Percentiles rank a stretch among this genome's conserved stretches.
Evolutionary conservation across 2,113 vertebrate species (phyloP).

Genomic region (Psilopsiagon aurifrons): DNA sequence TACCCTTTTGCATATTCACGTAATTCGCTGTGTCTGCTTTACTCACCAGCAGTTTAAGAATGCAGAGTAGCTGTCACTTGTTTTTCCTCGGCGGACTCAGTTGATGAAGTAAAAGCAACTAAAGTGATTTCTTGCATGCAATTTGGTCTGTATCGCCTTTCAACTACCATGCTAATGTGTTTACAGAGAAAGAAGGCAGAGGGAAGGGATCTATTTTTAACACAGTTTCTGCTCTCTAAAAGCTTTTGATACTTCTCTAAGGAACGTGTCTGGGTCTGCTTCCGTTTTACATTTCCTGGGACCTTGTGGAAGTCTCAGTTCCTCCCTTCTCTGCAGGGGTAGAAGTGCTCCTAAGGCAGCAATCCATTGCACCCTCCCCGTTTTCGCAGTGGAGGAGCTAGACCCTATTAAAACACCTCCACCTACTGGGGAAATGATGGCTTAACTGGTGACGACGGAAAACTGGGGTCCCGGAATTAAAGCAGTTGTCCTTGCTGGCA

Average conservation of each 20-base stretch:
- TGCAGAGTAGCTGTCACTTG: background rate
- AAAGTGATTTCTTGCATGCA: rapidly evolving
- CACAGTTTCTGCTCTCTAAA: background rate
- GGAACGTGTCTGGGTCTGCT: background rate
- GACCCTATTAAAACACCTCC: background rate
- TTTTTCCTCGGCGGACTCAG: background rate
- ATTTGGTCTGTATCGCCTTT: background rate
- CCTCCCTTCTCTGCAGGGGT: background rate
- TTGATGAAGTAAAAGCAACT: background rate
- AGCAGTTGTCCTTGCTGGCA: background rate
- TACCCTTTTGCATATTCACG: background rate
- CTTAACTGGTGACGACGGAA: background rate
- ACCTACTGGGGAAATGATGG: background rate
- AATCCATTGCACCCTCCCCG: background rate
- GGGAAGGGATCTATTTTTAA: background rate
- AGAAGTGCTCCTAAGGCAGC: background rate
- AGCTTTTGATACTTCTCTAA: background rate
- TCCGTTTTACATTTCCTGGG: background rate
- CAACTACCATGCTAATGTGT: background rate
- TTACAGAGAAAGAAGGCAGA: background rate
- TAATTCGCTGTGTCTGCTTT: background rate
- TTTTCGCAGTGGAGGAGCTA: background rate
- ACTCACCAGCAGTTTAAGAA: background rate
- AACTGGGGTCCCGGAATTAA: background rate
- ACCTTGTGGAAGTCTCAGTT: background rate